Conservation (phyloP, 2,888 invertebrate species). For the Mythimna albipuncta region DNA sequence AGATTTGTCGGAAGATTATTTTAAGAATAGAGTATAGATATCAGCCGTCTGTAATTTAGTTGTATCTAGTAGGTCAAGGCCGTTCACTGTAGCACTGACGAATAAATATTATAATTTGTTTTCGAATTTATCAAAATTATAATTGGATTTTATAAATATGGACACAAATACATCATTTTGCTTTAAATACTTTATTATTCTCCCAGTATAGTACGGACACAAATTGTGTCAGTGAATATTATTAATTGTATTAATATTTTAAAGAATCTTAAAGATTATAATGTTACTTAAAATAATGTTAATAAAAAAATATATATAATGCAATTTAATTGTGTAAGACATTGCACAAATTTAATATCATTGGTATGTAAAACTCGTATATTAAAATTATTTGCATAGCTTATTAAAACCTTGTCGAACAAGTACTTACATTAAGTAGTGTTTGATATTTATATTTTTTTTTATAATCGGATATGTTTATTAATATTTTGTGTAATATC, state of each 20-base stretch:
- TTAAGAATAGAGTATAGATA: slow-evolving; percentile 21
- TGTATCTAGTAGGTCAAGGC: slow-evolving; percentile 24
- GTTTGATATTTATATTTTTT: slow-evolving; percentile 65
- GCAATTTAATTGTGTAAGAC: slow-evolving; percentile 67
- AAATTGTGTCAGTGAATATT: slow-evolving; percentile 51
- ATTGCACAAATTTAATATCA: slow-evolving; percentile 75
- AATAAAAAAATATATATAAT: slow-evolving; percentile 66
- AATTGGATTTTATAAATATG: slow-evolving; percentile 26
- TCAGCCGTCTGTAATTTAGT: slow-evolving; percentile 28
- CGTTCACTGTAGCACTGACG: slow-evolving; percentile 51
- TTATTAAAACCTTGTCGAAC: slow-evolving; percentile 69
- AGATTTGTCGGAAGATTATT: slow-evolving; percentile 12
- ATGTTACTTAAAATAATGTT: slow-evolving; percentile 66
- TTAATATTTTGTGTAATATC: slow-evolving; percentile 21
- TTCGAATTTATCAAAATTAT: slow-evolving; percentile 21
- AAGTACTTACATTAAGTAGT: slow-evolving; percentile 78
- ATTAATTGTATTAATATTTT: slow-evolving; percentile 63
- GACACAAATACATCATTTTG: slow-evolving; percentile 37
- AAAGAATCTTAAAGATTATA: slow-evolving; percentile 69
- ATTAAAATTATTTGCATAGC: slow-evolving; percentile 59
- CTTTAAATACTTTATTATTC: slow-evolving; percentile 28
- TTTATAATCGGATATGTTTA: slow-evolving; percentile 47
- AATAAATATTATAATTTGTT: slow-evolving; percentile 33
- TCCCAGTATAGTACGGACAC: slow-evolving; percentile 38
- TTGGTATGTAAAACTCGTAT: slow-evolving; percentile 49